Evolutionary conservation across 2,797 vertebrate genomes (phyloP).

Genomic region (Cynodonichthys magdalenae): DNA sequence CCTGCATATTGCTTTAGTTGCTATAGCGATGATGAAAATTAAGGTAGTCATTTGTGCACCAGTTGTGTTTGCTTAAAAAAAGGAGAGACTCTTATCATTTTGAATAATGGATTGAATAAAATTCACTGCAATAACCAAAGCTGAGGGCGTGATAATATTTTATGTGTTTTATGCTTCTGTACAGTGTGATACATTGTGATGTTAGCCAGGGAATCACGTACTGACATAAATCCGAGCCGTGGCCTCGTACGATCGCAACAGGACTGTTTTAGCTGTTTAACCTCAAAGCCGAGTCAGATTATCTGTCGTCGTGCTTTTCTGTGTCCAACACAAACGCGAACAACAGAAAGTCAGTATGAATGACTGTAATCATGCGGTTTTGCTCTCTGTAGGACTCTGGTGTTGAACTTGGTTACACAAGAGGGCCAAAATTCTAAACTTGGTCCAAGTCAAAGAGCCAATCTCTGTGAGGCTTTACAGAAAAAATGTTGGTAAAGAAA

Average conservation of each 20-base stretch:
- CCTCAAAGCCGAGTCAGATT: conserved; percentile 36
- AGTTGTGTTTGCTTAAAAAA: conserved; percentile 48
- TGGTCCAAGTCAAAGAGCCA: too few relatives aligned
- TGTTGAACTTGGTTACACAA: too few relatives aligned
- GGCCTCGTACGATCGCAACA: conserved; percentile 33
- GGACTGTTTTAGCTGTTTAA: conserved; percentile 25
- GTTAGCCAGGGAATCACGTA: conserved; percentile 48
- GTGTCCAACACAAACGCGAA: conserved; percentile 10
- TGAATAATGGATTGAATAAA: conserved; percentile 71
- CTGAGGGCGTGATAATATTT: conserved; percentile 66
- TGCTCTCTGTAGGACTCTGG: conserved; percentile 21
- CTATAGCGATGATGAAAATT: conserved; percentile 57
- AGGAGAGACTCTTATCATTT: conserved; percentile 53
- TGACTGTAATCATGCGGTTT: conserved; percentile 14
- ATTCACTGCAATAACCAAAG: conserved; percentile 56
- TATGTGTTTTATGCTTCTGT: conserved; percentile 59
- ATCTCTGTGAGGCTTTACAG: too few relatives aligned
- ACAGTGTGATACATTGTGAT: conserved; percentile 50
- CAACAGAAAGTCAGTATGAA: background rate
- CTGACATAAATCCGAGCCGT: conserved; percentile 45
- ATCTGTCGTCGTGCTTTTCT: conserved; percentile 5
- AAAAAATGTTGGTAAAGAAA: too few relatives aligned
- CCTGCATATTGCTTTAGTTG: conserved; percentile 60
- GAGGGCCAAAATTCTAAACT: too few relatives aligned
- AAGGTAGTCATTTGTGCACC: conserved; percentile 53